phyloP scores from a whole-genome alignment of 1,140 invertebrate genomes.

The Heliothis subflexa region DNA sequence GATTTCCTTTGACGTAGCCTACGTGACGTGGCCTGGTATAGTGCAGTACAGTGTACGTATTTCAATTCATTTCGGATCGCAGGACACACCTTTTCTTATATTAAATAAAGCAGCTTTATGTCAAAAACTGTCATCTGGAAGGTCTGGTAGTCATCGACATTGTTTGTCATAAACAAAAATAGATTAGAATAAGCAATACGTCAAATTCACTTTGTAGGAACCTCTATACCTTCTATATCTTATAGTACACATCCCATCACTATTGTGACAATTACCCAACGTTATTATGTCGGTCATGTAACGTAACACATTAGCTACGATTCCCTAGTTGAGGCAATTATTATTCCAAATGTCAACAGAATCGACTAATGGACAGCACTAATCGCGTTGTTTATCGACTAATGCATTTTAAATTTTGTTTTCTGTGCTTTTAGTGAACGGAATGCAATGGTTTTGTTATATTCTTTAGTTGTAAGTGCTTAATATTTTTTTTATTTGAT shows the following conservation, averaged over 20 bases:
- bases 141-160: no score
- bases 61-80: no score
- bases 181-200: no score
- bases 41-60: no score
- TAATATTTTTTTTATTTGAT: no score
- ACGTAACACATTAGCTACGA: conserved; percentile 46
- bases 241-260: conserved; percentile 6
- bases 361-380: conserved; percentile 31
- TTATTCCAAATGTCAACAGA: conserved; percentile 37
- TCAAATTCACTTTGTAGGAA: no score
- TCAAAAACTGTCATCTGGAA: no score
- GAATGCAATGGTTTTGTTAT: background rate
- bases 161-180: no score
- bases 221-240: background rate
- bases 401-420: conserved; percentile 7
- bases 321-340: conserved; percentile 29
- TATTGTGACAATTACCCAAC: conserved; percentile 37
- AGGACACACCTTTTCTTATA: no score
- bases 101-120: no score
- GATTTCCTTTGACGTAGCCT: no score
- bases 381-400: conserved; percentile 20
- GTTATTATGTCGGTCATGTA: conserved; percentile 46
- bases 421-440: background rate
- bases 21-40: no score
- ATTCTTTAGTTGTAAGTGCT: background rate